These are phyloP conservation scores for Chloroceryle inda DNA, from an alignment of 2,797 vertebrate species.

Conservation along the genomic window DNA sequence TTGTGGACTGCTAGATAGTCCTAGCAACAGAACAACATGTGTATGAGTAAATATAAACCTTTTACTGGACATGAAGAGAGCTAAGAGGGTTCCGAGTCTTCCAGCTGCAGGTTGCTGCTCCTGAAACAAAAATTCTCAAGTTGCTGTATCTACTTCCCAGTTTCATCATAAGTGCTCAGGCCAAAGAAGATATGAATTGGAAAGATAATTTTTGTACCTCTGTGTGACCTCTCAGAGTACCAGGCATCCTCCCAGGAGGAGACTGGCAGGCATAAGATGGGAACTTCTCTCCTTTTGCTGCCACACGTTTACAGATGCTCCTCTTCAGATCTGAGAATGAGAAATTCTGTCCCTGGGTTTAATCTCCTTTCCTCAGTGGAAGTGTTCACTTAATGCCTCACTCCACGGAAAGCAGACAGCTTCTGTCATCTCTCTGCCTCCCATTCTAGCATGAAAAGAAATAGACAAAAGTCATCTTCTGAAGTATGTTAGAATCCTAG, in stretches of 20 bases:
- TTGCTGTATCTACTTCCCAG: not conserved
- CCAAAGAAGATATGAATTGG: not conserved
- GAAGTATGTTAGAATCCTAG: not conserved
- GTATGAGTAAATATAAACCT: not conserved
- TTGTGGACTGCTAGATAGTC: not conserved
- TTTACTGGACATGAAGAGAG: not conserved
- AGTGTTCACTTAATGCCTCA: not conserved
- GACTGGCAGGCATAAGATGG: not conserved
- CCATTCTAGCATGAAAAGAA: not conserved
- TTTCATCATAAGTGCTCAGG: not conserved
- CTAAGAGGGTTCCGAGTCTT: not conserved
- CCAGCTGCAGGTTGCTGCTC: not conserved
- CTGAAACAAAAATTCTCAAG: not conserved
- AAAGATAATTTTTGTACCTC: not conserved
- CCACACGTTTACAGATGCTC: not conserved
- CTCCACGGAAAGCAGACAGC: not conserved
- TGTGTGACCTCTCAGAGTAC: not conserved
- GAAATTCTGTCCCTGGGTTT: not conserved
- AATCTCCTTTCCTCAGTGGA: not conserved
- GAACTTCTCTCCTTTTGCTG: not conserved
- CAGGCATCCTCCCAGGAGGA: not conserved
- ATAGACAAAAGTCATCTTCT: not conserved
- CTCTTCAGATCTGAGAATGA: not conserved
- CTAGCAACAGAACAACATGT: accelerated
- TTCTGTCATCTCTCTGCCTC: not conserved